Base-by-base conservation (phyloP, 2,113 vertebrate species). In the Fregetta grallaria region DNA sequence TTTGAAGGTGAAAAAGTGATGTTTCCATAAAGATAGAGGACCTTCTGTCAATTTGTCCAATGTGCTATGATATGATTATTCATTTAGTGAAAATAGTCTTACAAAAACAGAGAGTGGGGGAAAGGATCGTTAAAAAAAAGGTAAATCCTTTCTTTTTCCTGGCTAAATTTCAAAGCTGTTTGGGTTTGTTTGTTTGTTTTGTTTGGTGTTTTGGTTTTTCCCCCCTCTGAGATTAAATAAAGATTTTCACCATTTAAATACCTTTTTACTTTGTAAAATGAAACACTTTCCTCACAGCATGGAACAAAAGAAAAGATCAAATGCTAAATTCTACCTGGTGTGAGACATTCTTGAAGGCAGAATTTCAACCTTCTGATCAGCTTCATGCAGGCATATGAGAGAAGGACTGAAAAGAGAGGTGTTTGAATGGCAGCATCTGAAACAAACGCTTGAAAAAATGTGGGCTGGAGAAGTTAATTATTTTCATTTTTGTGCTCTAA, bases 231-330 rank as follows among this genome's bases (percentile, higher is more conserved):
- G 29, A 40, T 86, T 62, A 32, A 70, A 40, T 50, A 42, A 3
- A 21, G 34, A 36, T 72, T 89, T 94, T 94, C 36, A 44, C 20
- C 5, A 58, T 87, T 74, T 71, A 89, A 92, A 72, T 36, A 85
- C 8, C 19, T 55, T 94, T 91, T 90, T 47, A 42, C 14, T 59
- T 90, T 53, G 30, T 59, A 76, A 94, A 96, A 94, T 73, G 36
- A 83, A 92, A 76, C n/a, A 62, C 2, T 82, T 92, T 84, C 42
- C 47, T 79, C 91, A 23, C 84, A 95, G 80, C 77, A 76, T 82
- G 91, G 21, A 95, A 49, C 25, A 89, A 49, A 87, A 14, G n/a
- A 65, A 91, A 91, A 88, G 71, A 96, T 92, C 91, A 95, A 95
- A 95, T 85, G 62, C 13, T 72, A 55, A 92, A 90, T 91, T 95